A percentile compares a stretch with the other conserved stretches of the same genome.
These are phyloP conservation scores for Myiotriccus ornatus DNA, from an alignment of 2,797 vertebrate genomes.

Conservation along the genomic window DNA sequence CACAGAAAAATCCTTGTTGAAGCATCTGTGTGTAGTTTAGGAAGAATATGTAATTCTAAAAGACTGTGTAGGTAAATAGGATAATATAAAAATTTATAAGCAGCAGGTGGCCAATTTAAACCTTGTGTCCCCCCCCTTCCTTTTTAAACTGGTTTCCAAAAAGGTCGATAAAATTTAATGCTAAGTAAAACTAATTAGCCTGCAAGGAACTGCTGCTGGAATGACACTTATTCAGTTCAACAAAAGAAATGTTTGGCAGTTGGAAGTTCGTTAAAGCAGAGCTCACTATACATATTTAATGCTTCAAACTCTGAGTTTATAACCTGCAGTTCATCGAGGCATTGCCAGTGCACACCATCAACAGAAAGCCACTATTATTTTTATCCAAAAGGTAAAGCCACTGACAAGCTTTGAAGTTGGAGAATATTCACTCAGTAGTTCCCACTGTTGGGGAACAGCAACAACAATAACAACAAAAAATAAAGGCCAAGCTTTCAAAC, in stretches of 20 bases:
- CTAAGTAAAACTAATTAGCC: conserved; percentile 50
- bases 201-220: conserved; percentile 53
- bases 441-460: conserved; percentile 44
- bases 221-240: conserved; percentile 51
- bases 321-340: conserved; percentile 55
- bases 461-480: conserved; percentile 58
- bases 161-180: conserved; percentile 44
- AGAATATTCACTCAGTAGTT: conserved; percentile 10
- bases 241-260: conserved; percentile 40
- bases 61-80: conserved; percentile 20
- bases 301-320: conserved; percentile 11
- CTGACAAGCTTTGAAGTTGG: conserved; percentile 45
- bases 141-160: conserved; percentile 19
- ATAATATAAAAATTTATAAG: conserved; percentile 58
- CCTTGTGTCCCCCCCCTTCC: neutral
- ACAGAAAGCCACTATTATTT: conserved; percentile 48
- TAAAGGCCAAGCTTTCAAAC: conserved; percentile 52
- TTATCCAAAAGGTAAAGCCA: conserved; percentile 27
- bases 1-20: conserved; percentile 21
- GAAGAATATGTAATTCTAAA: conserved; percentile 37
- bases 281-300: conserved; percentile 70
- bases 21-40: neutral
- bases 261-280: conserved; percentile 23
- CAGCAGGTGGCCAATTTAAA: conserved; percentile 37
- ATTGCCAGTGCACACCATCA: conserved; percentile 6